Conservation (phyloP, 2,797 vertebrate species). For the Myotis myotis region DNA sequence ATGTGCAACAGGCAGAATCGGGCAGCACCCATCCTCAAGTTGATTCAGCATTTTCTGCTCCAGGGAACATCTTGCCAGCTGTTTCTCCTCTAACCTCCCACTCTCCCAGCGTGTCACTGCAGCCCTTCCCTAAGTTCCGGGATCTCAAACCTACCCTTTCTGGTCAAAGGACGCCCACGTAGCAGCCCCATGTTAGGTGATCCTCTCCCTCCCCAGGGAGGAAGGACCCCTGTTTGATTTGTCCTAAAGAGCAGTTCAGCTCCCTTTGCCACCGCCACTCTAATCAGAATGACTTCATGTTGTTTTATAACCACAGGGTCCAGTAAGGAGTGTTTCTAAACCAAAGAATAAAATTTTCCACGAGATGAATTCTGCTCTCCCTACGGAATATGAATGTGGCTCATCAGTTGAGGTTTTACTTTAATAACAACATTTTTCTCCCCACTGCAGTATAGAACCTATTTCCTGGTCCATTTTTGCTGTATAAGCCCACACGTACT, state of each 20-base stretch:
- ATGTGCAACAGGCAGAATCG: not conserved
- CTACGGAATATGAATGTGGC: constrained; percentile 25
- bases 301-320: not conserved
- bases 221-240: not conserved
- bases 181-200: not conserved
- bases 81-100: not conserved
- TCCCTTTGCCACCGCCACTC: not conserved
- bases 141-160: not conserved
- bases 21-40: not conserved
- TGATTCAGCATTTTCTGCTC: too few species aligned
- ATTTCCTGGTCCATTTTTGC: constrained; percentile 18
- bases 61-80: not conserved
- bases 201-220: not conserved
- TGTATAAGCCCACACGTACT: constrained; percentile 30
- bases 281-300: not conserved
- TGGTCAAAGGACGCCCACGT: not conserved
- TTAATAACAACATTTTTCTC: constrained; percentile 53
- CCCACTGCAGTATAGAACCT: not conserved
- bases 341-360: constrained; percentile 50
- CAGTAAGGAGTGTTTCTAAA: constrained; percentile 26
- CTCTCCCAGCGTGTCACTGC: not conserved
- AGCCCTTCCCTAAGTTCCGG: not conserved
- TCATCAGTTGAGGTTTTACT: constrained; percentile 20
- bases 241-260: not conserved
- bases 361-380: not conserved